Evolutionary conservation across 2,888 invertebrate species (phyloP).

Genomic region (Elmis aenea): DNA sequence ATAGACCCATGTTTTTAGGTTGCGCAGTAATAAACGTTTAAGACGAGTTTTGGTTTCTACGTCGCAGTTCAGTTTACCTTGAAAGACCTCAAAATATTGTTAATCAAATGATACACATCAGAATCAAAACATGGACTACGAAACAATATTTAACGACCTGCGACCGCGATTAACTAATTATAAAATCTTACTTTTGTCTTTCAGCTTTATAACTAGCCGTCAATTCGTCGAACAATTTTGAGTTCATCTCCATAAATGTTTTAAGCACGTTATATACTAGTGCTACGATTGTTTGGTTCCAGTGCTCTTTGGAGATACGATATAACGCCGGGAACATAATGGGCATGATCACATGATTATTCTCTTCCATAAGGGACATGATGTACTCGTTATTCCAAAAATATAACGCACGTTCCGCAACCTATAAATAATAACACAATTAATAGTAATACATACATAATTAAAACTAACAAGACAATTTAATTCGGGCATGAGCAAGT

Average conservation of each 20-base stretch:
- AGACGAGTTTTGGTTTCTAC: too few relatives aligned
- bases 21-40: too few relatives aligned
- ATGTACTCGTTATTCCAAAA: slow-evolving; percentile 99
- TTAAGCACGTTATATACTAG: slow-evolving; percentile 99
- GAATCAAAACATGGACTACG: too few relatives aligned
- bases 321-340: slow-evolving; percentile 99
- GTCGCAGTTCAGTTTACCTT: too few relatives aligned
- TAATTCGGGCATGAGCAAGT: too few relatives aligned
- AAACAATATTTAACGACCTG: too few relatives aligned
- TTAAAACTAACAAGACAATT: neutral
- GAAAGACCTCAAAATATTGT: too few relatives aligned
- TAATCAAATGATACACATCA: too few relatives aligned
- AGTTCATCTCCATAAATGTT: slow-evolving; percentile 99
- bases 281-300: slow-evolving; percentile 99
- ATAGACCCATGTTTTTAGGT: too few relatives aligned
- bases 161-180: too few relatives aligned
- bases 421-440: slow-evolving; percentile 54
- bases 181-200: slow-evolving; percentile 84
- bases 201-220: slow-evolving; percentile 98
- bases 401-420: slow-evolving; percentile 97
- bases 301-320: slow-evolving; percentile 98
- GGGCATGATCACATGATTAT: slow-evolving; percentile 96
- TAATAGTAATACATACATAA: neutral
- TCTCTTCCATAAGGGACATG: slow-evolving; percentile 97
- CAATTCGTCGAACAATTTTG: slow-evolving; percentile 98